These are phyloP conservation scores for Lordiphosa mommai DNA, from an alignment of 1,140 invertebrate genomes.

Conservation along the genomic window DNA sequence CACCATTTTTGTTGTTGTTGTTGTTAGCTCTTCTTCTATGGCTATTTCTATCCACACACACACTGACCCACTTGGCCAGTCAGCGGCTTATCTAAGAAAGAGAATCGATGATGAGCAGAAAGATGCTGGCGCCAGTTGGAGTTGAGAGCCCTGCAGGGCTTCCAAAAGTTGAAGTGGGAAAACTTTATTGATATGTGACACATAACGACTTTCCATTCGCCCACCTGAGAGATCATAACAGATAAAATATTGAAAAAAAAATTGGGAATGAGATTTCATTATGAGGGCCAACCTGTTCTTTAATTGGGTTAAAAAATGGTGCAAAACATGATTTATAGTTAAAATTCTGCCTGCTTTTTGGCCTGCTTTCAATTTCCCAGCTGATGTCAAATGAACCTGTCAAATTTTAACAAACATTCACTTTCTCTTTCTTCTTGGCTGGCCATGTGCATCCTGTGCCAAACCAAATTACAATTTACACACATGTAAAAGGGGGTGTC, in stretches of 20 bases:
- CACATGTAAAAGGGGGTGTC: not conserved
- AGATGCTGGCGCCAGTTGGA: conserved; percentile 11
- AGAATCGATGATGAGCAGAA: not conserved
- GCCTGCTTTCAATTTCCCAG: conserved; percentile 7
- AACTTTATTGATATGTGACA: conserved; percentile 73
- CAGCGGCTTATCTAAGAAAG: not conserved
- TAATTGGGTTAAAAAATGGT: conserved; percentile 72
- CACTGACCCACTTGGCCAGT: conserved; percentile 60
- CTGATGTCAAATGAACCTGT: conserved; percentile 69
- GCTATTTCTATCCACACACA: conserved; percentile 56
- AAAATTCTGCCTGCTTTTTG: conserved; percentile 23
- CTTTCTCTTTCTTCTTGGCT: conserved; percentile 53
- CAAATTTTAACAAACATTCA: conserved; percentile 69
- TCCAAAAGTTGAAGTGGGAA: conserved; percentile 45
- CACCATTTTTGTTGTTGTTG: conserved; percentile 3
- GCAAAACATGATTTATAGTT: conserved; percentile 7
- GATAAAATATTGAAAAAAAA: no score
- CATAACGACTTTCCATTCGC: conserved; percentile 48
- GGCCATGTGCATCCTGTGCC: conserved; percentile 50
- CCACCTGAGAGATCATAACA: conserved; percentile 21
- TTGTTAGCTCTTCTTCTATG: conserved; percentile 10
- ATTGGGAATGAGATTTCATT: no score
- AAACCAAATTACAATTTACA: conserved; percentile 71
- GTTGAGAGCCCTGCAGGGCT: conserved; percentile 3
- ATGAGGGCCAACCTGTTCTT: conserved; percentile 54